Base-by-base conservation (phyloP, 2,797 vertebrate species). In the Myripristis murdjan region DNA sequence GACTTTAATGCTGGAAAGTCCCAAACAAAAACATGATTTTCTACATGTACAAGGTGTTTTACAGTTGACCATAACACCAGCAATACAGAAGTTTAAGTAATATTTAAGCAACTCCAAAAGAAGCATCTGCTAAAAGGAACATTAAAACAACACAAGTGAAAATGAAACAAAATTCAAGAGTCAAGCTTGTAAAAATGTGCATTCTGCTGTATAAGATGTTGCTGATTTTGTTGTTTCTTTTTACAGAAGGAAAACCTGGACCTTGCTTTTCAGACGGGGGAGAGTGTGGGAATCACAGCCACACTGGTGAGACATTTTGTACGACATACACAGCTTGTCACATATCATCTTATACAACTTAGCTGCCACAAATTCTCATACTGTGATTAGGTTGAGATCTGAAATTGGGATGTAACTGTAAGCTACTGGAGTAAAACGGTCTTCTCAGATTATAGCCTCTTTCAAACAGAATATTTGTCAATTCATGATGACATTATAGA, bases 191-290 rank as follows among this genome's bases (percentile, higher is more conserved):
- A 11, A 14, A 4, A 39, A 12, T 39, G 37, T 14, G 15, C 11
- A 39, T 12, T 14, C 2, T 39, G 37, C 39, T 37, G 14, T 31
- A 31, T 5, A 14, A 39, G 12, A 39, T 5, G 2, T 4, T 39
- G 12, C 11, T 39, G 37, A 12, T 12, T 14, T 41, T 41, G 43
- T 43, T 33, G 8, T 54, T 24, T 56, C 15, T 81, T 75, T 76
- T 77, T 60, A 15, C 84, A 96, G 95, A 91, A 62, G 37, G 88
- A 82, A 67, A 96, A 96, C 75, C 81, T 95, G 55, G 79, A 70
- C 43, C 85, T 95, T 3, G 95, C 95, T 22, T 95, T 96, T 79
- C 88, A 81, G 63, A 92, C 84, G 0, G 94, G 94, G 37, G 90
- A 93, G 72, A 68, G 73, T 16, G 75, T 92, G 24, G 94, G 95